These are phyloP conservation scores for Lucilia sericata DNA, from an alignment of 1,140 invertebrate genomes.

Conservation along the genomic window DNA sequence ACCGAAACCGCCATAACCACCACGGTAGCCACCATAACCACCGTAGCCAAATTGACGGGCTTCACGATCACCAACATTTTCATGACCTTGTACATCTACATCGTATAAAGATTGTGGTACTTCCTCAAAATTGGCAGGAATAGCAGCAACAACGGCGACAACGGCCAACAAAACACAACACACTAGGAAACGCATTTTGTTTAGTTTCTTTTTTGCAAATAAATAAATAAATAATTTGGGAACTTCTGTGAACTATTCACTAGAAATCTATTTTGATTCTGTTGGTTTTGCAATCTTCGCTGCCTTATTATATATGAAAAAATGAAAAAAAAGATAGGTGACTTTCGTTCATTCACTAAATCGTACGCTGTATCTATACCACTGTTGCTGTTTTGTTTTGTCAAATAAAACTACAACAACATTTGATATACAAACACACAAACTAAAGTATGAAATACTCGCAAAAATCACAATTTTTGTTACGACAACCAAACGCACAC, in stretches of 20 bases:
- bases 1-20: slow-evolving; percentile 18
- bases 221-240: not conserved
- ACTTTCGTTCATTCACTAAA: slow-evolving; percentile 7
- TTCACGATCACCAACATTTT: slow-evolving; percentile 45
- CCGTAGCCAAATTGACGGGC: slow-evolving; percentile 45
- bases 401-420: not conserved
- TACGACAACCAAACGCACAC: no score
- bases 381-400: not conserved
- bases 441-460: not conserved
- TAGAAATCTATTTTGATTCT: not conserved
- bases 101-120: slow-evolving; percentile 30
- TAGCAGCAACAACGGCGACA: not conserved
- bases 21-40: slow-evolving; percentile 29
- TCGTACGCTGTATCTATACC: not conserved
- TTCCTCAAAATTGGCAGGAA: not conserved
- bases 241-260: slow-evolving; percentile 15
- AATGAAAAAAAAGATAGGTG: slow-evolving; percentile 7
- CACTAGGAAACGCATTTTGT: slow-evolving; percentile 40
- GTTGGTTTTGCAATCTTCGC: slow-evolving; percentile 3
- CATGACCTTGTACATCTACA: slow-evolving; percentile 48
- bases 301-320: slow-evolving; percentile 12
- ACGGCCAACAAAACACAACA: slow-evolving; percentile 26
- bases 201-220: slow-evolving; percentile 18
- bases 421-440: no score
- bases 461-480: no score